Evolutionary conservation across 2,888 invertebrate genomes (phyloP), one percentile per base, ranked within the genome.

Genomic region (Mystacides longicornis): DNA sequence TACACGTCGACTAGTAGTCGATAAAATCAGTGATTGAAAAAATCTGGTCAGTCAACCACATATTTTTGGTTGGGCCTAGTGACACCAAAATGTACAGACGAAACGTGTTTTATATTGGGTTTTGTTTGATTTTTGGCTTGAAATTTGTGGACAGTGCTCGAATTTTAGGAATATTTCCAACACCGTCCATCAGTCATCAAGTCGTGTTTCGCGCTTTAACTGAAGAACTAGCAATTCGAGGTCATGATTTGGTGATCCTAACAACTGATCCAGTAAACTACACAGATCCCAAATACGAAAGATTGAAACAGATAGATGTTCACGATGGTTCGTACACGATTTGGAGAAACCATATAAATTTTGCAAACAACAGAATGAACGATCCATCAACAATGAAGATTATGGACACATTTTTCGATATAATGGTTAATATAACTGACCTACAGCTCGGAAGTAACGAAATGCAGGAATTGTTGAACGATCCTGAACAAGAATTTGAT

Each of bases 401-500:
- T 42, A 48, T 42, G 2, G 48, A 7, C 16, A 49, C 18, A 49
- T 55, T 42, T 19, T 55, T 33, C 19, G 53, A 59, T 9, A 31
- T 49, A 0, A 46, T 55, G 54, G 37, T 49, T 22, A 23, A 37
- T n/a, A 42, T 63, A 9, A 57, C 62, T 0, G 65, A 65, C 27
- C 60, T 58, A 20, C 64, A 66, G 51, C 46, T 67, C 9, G 62
- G 62, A 51, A 63, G 63, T 16, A 59, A 63, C 19, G 64, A 65
- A 62, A 60, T 69, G 18, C 62, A 65, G 58, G 27, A 60, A 16
- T 49, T 67, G 2, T 54, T 67, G 3, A 58, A 62, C 2, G 48
- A 74, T 56, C 72, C 71, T 1, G 73, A 72, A 23, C 67, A 75
- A 22, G 70, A 71, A 54, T 83, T 81, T 61, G 82, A 83, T 65